Conservation (phyloP, 2,797 vertebrate species). For the Onychomys leucogaster region DNA sequence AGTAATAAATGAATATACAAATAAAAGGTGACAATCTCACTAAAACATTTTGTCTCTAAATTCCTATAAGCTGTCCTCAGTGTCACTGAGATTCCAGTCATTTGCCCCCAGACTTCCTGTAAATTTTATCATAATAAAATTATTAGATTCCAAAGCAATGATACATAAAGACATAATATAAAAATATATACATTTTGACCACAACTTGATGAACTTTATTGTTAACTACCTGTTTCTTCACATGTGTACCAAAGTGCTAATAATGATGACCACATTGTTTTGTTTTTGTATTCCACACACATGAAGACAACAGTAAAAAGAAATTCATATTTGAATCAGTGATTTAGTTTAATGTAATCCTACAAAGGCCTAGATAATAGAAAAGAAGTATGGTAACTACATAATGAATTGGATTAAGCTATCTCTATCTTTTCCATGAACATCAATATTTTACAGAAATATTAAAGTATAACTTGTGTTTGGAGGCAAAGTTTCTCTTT, state of each 20-base stretch:
- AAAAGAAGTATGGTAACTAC: not conserved
- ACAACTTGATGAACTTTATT: not conserved
- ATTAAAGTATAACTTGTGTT: conserved; percentile 38
- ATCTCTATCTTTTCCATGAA: not conserved
- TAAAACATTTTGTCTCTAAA: conserved; percentile 55
- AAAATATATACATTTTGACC: conserved; percentile 5
- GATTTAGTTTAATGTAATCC: not conserved
- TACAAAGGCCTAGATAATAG: not conserved
- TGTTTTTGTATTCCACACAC: not conserved
- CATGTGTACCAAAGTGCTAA: not conserved
- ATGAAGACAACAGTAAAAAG: conserved; percentile 35
- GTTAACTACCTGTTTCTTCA: not conserved
- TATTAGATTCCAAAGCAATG: conserved; percentile 20
- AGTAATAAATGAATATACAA: not conserved
- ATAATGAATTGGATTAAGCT: not conserved
- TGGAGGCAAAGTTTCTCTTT: conserved; percentile 15
- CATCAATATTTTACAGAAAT: conserved; percentile 4
- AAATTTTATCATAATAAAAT: not conserved
- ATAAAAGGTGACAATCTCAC: not conserved
- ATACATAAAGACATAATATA: not conserved
- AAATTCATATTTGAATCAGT: conserved; percentile 30
- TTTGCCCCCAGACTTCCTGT: not conserved
- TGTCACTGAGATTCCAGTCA: not conserved
- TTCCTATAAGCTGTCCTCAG: not conserved
- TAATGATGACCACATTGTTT: not conserved